Base-by-base conservation (phyloP, 2,888 invertebrate genomes). In the Nipponacmea schrenckii region DNA sequence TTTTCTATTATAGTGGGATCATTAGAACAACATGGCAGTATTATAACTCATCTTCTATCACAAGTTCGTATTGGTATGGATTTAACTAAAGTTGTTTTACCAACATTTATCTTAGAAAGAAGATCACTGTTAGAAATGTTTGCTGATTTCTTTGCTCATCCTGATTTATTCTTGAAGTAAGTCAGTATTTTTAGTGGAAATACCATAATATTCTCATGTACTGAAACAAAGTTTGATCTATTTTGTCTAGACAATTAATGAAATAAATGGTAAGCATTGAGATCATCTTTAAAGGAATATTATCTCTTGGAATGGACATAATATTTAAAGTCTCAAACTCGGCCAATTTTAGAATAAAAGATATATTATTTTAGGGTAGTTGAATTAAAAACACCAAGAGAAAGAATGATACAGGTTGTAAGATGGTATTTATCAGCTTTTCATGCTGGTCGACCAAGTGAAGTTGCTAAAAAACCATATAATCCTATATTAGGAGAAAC, bases 1-100 rank as follows among this genome's bases (percentile, higher is more conserved):
- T 39, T 31, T 3, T 65, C 64, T 64, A 27, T 79, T 79, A 69
- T 85, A 87, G 94, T 96, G 89, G 95, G 94, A 76, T 94, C 94
- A 39, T 94, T 98, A 92, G 97, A 98, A 90, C 94, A 94, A 85
- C 98, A 99, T 89, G 98, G 98, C 69, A 97, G 97, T 66, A 96
- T 99, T 81, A 95, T 99, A 84, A 95, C 96, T 74, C 98, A 99
- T 90, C 92, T 99, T 68, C 91, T 99, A 80, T 97, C 97, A 1
- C 98, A 98, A 77, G 97, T 98, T 78, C 96, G 97, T 90, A 97
- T 98, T 86, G 98, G 98, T 27, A 99, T 99, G 99, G 99, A 99
- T 91, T 92, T 99, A 86, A 99, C 99, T 15, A 99, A 98, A 92
- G 96, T 97, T 76, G 97, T 97, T 69, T 91, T 99, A 78, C 99